Evolutionary conservation across 2,113 vertebrate species (phyloP).

Genomic region (Nicator chloris): DNA sequence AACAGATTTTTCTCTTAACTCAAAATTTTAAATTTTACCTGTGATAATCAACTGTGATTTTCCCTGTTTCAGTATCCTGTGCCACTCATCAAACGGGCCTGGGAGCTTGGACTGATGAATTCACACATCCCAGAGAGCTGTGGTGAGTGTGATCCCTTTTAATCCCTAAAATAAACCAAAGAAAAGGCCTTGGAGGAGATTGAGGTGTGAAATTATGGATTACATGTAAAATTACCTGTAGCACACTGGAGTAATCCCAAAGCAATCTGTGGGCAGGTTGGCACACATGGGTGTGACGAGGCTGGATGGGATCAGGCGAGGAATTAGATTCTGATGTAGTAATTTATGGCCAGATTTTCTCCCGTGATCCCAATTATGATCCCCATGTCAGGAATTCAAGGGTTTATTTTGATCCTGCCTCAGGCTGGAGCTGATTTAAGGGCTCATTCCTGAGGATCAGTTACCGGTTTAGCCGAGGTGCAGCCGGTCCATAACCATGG

Average conservation of each 20-base stretch:
- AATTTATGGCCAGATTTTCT: background rate
- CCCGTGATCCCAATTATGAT: background rate
- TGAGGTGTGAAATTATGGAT: background rate
- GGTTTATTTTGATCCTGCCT: background rate
- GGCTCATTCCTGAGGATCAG: background rate
- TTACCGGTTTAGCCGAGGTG: background rate
- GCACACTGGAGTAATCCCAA: background rate
- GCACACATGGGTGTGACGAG: background rate
- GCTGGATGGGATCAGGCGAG: background rate
- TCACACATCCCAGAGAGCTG: conserved; percentile 86
- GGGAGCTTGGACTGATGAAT: conserved; percentile 92
- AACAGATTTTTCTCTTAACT: background rate
- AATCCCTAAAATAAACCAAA: background rate
- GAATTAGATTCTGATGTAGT: background rate
- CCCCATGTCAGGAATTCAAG: background rate
- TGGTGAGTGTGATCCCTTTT: conserved; percentile 67
- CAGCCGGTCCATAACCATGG: background rate
- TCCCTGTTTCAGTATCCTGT: conserved; percentile 81
- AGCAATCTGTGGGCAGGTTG: background rate
- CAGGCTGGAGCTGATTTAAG: background rate
- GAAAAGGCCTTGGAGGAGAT: background rate
- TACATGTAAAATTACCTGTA: background rate
- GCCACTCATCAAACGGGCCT: conserved; percentile 86
- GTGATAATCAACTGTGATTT: background rate
- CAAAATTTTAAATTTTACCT: background rate